Base-by-base conservation (phyloP, 2,797 vertebrate species). In the Poecilia wingei region DNA sequence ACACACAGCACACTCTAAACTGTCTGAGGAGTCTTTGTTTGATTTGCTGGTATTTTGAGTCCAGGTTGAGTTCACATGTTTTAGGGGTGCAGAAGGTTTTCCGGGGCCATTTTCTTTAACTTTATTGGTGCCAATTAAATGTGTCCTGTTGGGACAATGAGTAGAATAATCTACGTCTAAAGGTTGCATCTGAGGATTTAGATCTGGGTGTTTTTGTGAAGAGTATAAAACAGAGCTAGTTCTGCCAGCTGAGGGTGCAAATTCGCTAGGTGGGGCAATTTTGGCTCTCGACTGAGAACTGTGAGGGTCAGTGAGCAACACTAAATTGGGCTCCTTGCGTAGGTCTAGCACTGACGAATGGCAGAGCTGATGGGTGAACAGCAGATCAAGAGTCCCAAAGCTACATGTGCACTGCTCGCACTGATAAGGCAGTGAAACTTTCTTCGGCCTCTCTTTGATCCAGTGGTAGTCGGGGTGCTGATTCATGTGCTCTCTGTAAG, bases 301-400 rank as follows among this genome's bases (percentile, higher is more conserved):
- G 9, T 77, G 74, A 49, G 88, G 82, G 3, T 92, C 87, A 20
- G 84, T 6, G 1, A 79, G 84, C 18, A 90, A 78, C 69, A 88
- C 87, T 0, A 92, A 88, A 75, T 84, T 79, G 0, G 78, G 41
- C 55, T 79, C 84, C 74, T 81, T 88, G 74, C 46, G 79, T 22
- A 4, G 14, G 57, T 93, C 91, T 47, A 83, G 87, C 0, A 46
- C 16, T 28, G 91, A 79, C n/a, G 89, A 90, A 88, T 96, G 96
- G 79, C 89, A 94, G 68, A 93, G 88, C 88, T 96, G 95, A 90
- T 96, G 96, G 20, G 61, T 89, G 79, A 96, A 96, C 49, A 96
- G 85, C 86, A 94, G 69, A 75, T 95, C 95, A 9, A 96, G 83
- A 49, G 92, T 94, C 81, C 85, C 94, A 74, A 95, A 96, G 85